Conservation (phyloP, 2,888 invertebrate species). For the Synergus laeviventris region DNA sequence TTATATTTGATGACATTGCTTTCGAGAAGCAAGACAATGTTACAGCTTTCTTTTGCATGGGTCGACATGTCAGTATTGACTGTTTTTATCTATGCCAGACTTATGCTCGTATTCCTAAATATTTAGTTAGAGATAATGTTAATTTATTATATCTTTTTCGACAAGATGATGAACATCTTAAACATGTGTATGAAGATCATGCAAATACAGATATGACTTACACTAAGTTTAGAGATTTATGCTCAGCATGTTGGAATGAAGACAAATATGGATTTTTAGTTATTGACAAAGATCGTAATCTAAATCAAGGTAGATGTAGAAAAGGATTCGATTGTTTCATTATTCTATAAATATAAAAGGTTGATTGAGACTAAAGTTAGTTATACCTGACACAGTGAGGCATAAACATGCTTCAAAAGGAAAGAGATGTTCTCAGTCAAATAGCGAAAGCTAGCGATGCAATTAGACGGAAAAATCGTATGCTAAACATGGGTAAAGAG, state of each 20-base stretch:
- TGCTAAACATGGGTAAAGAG: slow-evolving; percentile 11
- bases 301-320: slow-evolving; percentile 11
- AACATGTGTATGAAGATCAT: slow-evolving; percentile 42
- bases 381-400: background rate
- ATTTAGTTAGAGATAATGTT: too few relatives aligned
- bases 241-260: slow-evolving; percentile 16
- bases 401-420: slow-evolving; percentile 3
- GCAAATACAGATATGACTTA: slow-evolving; percentile 5
- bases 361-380: background rate
- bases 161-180: slow-evolving; percentile 37
- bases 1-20: too few relatives aligned
- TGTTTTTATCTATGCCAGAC: too few relatives aligned
- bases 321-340: background rate
- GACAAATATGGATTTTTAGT: slow-evolving; percentile 40
- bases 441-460: slow-evolving; percentile 21
- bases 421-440: background rate
- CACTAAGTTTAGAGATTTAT: slow-evolving; percentile 19
- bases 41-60: too few relatives aligned
- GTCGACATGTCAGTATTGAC: too few relatives aligned
- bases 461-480: background rate
- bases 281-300: slow-evolving; percentile 40
- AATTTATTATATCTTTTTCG: too few relatives aligned
- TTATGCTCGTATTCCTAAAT: slow-evolving; percentile 21
- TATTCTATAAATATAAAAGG: background rate
- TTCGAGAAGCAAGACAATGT: too few relatives aligned